phyloP scores from a whole-genome alignment of 2,888 invertebrate genomes.

The Amblyteles armatorius region DNA sequence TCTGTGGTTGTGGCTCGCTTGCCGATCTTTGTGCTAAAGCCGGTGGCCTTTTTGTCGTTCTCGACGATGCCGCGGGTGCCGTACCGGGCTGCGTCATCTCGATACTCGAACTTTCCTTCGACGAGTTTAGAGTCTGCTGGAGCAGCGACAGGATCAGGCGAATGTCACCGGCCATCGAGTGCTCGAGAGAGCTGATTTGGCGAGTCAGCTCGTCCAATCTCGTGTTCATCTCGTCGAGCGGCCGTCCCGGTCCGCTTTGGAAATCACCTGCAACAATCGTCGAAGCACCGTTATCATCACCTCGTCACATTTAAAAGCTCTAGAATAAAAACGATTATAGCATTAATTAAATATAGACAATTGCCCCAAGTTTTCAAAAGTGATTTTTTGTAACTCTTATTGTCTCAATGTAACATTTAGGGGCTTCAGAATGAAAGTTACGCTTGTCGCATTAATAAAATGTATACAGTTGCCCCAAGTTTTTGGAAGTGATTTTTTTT shows the following conservation, averaged over 20 bases:
- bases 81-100: conserved; percentile 86
- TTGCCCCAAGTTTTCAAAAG: too few relatives aligned
- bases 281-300: background rate
- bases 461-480: background rate
- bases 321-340: background rate
- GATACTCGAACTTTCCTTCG: conserved; percentile 81
- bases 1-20: conserved; percentile 87
- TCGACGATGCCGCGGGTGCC: conserved; percentile 88
- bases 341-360: too few relatives aligned
- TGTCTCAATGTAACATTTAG: too few relatives aligned
- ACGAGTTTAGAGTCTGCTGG: conserved; percentile 85
- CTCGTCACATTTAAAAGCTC: background rate
- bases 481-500: background rate
- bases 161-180: conserved; percentile 90
- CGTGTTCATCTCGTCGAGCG: conserved; percentile 87
- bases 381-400: too few relatives aligned
- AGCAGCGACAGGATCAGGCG: conserved; percentile 89
- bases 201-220: conserved; percentile 90
- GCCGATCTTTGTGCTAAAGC: conserved; percentile 87
- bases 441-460: too few relatives aligned
- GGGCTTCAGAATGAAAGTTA: too few relatives aligned
- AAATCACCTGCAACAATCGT: conserved; percentile 77
- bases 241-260: conserved; percentile 84
- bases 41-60: conserved; percentile 77
- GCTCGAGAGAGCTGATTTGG: conserved; percentile 90